Conservation (phyloP, 1,140 invertebrate genomes). For the Steinernema feltiae region DNA sequence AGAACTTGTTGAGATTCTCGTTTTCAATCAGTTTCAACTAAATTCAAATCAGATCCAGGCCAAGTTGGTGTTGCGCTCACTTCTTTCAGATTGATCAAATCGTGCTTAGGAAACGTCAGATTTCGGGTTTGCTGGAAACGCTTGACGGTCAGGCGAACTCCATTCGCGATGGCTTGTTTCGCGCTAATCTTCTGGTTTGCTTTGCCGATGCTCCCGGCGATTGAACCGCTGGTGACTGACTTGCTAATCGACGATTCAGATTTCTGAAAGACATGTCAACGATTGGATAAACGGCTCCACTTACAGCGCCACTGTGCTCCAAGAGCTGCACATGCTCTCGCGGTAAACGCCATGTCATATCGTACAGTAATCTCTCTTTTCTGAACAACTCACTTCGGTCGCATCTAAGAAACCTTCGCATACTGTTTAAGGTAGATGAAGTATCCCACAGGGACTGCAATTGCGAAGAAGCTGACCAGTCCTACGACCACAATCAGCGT, state of each 20-base stretch:
- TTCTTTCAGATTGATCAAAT: conserved; percentile 50
- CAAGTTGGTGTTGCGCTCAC: conserved; percentile 28
- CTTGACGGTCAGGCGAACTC: conserved; percentile 51
- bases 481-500: conserved; percentile 43
- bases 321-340: conserved; percentile 49
- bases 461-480: conserved; percentile 41
- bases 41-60: conserved; percentile 29
- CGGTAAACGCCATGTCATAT: conserved; percentile 57
- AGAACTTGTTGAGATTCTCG: conserved; percentile 57
- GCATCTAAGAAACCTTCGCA: conserved; percentile 19
- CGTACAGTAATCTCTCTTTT: conserved; percentile 55
- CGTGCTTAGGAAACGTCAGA: conserved; percentile 51
- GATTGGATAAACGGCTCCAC: neutral
- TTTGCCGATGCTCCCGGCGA: conserved; percentile 33
- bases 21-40: conserved; percentile 56
- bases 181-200: conserved; percentile 44
- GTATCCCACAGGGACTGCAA: conserved; percentile 47
- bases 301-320: conserved; percentile 31
- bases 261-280: conserved; percentile 36
- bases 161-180: conserved; percentile 48
- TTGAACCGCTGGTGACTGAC: conserved; percentile 37
- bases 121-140: conserved; percentile 51
- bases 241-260: conserved; percentile 41
- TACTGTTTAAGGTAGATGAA: conserved; percentile 57
- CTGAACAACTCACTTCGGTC: conserved; percentile 41